Base-by-base conservation (phyloP, 1,140 invertebrate species). In the Bombyx mandarina region DNA sequence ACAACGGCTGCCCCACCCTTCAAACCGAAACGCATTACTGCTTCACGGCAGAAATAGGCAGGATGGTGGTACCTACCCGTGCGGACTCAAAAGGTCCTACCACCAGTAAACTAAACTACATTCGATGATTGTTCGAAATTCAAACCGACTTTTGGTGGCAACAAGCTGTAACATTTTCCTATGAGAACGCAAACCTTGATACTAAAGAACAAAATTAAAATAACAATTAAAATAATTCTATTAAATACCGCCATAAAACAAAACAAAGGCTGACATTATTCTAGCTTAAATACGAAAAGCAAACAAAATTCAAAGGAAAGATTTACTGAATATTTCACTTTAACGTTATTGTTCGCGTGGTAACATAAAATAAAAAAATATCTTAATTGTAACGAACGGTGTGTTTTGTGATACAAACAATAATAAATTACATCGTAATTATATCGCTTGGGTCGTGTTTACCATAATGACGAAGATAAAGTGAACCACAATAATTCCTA, bases 401-500 rank as follows among this genome's bases (percentile, higher is more conserved):
- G 58, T 85, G 82, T 83, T 81, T 71, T 77, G 63, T 78, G 79
- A 82, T 82, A 85, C 65, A 67, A 57, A 66, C 63, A 71, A 70
- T 71, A 70, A 69, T 69, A 73, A 73, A 73, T 73, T 66, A 68
- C 59, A 43, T 6, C 45, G 62, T 73, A 71, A 73, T 73, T 73
- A 66, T 70, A 71, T 73, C 71, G 71, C 60, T 59, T 58, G 51
- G 54, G 49, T 58, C 50, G 61, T 71, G 68, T 75, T 75, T 73
- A 75, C 66, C 57, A 64, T 79, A 82, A 82, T 76, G 75, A 79
- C 69, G 57, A 56, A 82, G 79, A 82, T 84, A 80, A 69, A 75
- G 66, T 70, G 62, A 61, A 64, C 26, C 4, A 35, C 26, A 35
- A 35, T 35, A 35, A 35, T 35, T 35, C 26, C 26, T 35, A 35